These are phyloP conservation scores for Aporophyla lueneburgensis DNA, from an alignment of 2,888 invertebrate genomes.

Conservation along the genomic window DNA sequence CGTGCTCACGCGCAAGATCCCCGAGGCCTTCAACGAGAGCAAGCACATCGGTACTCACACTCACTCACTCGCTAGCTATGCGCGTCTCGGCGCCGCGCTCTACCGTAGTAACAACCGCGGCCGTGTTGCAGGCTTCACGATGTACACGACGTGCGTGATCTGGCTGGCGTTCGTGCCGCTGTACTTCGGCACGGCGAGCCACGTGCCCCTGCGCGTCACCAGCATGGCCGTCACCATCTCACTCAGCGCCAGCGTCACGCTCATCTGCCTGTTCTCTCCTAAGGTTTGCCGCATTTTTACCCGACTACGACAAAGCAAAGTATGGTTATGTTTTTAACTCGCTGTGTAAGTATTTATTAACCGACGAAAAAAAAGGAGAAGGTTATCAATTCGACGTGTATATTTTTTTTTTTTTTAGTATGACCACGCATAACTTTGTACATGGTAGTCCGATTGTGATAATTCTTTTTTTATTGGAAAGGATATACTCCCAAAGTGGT, in stretches of 20 bases:
- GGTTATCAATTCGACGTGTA: too few relatives aligned
- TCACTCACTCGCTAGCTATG: not conserved
- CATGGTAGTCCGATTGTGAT: too few relatives aligned
- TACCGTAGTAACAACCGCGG: not conserved
- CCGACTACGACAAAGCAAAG: not conserved
- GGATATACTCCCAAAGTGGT: too few relatives aligned
- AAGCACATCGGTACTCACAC: slow-evolving; percentile 96
- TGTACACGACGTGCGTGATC: slow-evolving; percentile 99
- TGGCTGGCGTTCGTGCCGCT: slow-evolving; percentile 99
- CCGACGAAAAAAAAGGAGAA: too few relatives aligned
- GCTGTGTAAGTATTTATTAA: too few relatives aligned
- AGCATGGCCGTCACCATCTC: slow-evolving; percentile 99
- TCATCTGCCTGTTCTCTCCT: slow-evolving; percentile 98
- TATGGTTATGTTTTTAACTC: not conserved
- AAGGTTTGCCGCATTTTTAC: slow-evolving; percentile 91
- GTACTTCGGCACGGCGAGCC: slow-evolving; percentile 98
- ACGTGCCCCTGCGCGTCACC: slow-evolving; percentile 97
- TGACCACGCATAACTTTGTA: too few relatives aligned
- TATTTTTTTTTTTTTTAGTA: too few relatives aligned
- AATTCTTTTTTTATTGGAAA: too few relatives aligned
- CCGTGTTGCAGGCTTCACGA: slow-evolving; percentile 95
- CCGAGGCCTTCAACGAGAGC: slow-evolving; percentile 99
- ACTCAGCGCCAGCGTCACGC: slow-evolving; percentile 97
- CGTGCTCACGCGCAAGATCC: slow-evolving; percentile 97
- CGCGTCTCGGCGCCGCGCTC: too few relatives aligned